Base-by-base conservation (phyloP, 2,888 invertebrate genomes). In the Eilema griseolum region DNA sequence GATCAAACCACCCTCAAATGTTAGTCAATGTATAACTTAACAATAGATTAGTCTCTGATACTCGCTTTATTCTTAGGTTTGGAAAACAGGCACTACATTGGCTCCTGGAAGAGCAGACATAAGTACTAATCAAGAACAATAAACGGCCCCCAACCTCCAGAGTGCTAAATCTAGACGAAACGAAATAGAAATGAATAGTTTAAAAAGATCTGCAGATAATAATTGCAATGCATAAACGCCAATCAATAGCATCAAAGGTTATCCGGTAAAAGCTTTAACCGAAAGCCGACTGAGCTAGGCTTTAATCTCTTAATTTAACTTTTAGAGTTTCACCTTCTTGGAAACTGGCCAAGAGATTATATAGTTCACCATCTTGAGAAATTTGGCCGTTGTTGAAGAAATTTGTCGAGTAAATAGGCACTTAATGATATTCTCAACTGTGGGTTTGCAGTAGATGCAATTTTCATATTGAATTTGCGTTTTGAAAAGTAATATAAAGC, bases 311-410 rank as follows among this genome's bases (percentile, higher is more conserved):
- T 70, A 72, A 74, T 73, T 78, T 81, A 81, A 82, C 73, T 81
- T 80, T 78, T 74, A 76, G 72, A 69, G 62, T 71, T 76, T 73
- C 72, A 77, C 73, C 78, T 75, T 64, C 66, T 78, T 81, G 81
- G 80, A 73, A 69, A 59, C 67, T 52, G 28, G 80, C 81, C 81
- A 81, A 78, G 65, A 75, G 78, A 82, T 77, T 81, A 82, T 16
- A 16, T 80, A 75, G 73, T 82, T 75, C 70, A 73, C 78, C 73
- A 76, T 80, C 72, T 71, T 71, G 73, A 70, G 67, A 78, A 76
- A 82, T 82, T 78, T 74, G 70, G 73, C 52, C 65, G 72, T 70
- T 70, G 65, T 70, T 75, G 69, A 76, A 80, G 76, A 76, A 80
- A 80, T 80, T 81, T 73, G 69, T 57, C 57, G 67, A 62, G 70